Evolutionary conservation across 2,113 vertebrate genomes (phyloP).

Genomic region (Strix aluco): DNA sequence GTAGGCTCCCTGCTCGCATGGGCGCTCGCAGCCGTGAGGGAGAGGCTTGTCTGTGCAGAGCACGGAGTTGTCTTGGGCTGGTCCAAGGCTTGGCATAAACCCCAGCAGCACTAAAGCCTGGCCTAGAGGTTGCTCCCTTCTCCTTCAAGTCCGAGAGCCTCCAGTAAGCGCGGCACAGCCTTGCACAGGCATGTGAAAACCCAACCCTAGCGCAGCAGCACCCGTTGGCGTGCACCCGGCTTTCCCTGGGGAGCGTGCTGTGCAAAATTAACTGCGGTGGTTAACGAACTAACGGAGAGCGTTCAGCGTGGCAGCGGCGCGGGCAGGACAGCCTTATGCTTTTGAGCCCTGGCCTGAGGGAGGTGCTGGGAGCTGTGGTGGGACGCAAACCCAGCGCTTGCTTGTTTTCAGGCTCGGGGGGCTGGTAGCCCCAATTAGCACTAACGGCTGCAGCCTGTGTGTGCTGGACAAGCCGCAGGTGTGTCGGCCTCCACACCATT

Average conservation of each 20-base stretch:
- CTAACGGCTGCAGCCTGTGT: background rate
- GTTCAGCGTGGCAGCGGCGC: fast-evolving
- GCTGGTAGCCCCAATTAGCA: background rate
- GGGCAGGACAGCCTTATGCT: background rate
- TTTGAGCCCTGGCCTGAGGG: fast-evolving
- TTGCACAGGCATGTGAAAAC: fast-evolving
- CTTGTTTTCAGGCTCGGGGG: background rate
- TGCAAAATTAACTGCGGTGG: background rate
- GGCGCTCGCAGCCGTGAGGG: fast-evolving
- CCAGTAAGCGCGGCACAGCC: fast-evolving
- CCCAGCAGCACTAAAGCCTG: background rate
- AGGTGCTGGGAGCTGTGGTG: background rate
- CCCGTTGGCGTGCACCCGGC: fast-evolving
- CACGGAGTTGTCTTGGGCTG: background rate
- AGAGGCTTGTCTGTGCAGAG: background rate
- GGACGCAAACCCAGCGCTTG: fast-evolving
- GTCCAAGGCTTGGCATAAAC: background rate
- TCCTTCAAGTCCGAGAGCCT: fast-evolving
- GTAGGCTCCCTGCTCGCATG: background rate
- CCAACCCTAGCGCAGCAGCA: background rate
- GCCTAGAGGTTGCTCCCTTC: background rate
- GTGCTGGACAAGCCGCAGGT: background rate
- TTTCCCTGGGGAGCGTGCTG: background rate
- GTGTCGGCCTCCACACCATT: background rate
- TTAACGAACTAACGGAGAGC: fast-evolving